phyloP scores from a whole-genome alignment of 2,797 vertebrate genomes.

The Morus bassanus region DNA sequence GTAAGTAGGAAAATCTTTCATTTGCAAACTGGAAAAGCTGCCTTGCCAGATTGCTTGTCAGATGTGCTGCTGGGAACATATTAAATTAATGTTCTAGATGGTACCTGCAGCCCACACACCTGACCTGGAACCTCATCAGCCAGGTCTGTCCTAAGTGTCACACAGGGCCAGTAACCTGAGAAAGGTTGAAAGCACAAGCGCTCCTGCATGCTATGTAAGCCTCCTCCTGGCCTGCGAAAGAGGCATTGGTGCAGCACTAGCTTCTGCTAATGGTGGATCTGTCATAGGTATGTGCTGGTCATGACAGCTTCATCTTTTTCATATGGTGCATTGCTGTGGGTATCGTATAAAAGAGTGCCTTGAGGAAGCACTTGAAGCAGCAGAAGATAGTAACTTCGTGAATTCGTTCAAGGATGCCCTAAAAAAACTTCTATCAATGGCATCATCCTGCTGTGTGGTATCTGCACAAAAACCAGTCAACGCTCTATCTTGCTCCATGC shows the following conservation, averaged over 20 bases:
- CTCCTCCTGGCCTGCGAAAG: background rate
- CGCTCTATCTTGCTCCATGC: background rate
- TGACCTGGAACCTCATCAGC: background rate
- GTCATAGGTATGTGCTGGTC: background rate
- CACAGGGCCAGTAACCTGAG: background rate
- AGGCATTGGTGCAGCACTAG: background rate
- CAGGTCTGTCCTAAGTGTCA: background rate
- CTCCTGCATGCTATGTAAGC: accelerated
- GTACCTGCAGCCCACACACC: background rate
- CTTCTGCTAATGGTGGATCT: background rate
- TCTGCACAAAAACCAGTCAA: background rate
- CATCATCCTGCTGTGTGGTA: background rate
- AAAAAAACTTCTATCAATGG: background rate
- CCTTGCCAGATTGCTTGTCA: background rate
- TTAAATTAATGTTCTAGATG: background rate
- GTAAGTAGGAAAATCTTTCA: background rate
- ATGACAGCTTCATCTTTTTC: background rate
- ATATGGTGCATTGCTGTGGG: background rate
- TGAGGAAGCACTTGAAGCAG: background rate
- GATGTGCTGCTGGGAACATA: background rate
- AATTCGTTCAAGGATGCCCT: background rate
- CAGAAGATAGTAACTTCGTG: background rate
- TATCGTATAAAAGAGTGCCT: background rate
- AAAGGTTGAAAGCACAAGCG: background rate
- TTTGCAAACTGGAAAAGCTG: background rate